Percentiles rank a stretch among this genome's conserved stretches.
These are phyloP conservation scores for Acanthurus leucopareius DNA, from an alignment of 2,797 vertebrate species.

Conservation along the genomic window DNA sequence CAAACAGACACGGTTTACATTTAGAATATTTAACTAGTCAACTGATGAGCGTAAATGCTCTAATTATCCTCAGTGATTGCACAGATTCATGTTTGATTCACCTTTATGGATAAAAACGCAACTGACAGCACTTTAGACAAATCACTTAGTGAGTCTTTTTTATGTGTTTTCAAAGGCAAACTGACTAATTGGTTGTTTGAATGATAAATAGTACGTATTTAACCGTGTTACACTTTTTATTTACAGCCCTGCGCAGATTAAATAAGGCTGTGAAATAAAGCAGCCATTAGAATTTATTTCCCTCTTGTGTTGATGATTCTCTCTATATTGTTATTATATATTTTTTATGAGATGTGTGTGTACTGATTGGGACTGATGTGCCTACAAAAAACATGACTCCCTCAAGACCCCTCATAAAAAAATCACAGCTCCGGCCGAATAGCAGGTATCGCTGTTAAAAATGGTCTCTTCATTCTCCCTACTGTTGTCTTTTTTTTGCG, in stretches of 20 bases:
- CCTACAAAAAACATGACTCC: slow-evolving; percentile 45
- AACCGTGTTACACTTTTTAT: neutral
- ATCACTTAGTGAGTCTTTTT: neutral
- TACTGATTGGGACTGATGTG: slow-evolving; percentile 45
- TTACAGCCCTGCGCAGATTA: slow-evolving; percentile 22
- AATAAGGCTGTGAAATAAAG: slow-evolving; percentile 52
- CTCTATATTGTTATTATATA: slow-evolving; percentile 51
- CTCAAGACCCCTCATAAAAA: slow-evolving; percentile 40
- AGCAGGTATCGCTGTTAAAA: slow-evolving; percentile 16
- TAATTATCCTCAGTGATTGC: slow-evolving; percentile 1
- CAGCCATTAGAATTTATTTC: slow-evolving; percentile 46
- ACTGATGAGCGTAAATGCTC: slow-evolving; percentile 10
- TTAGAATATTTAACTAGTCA: slow-evolving; percentile 11
- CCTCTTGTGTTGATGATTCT: slow-evolving; percentile 42
- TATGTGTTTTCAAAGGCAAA: neutral
- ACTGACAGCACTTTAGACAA: neutral
- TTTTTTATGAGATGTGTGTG: slow-evolving; percentile 45
- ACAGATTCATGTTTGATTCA: neutral
- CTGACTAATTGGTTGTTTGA: slow-evolving; percentile 5
- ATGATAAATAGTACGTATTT: slow-evolving; percentile 19
- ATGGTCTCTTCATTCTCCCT: slow-evolving; percentile 13
- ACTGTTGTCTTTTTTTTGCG: neutral
- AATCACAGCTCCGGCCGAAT: slow-evolving; percentile 24
- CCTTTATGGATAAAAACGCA: neutral
- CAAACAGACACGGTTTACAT: slow-evolving; percentile 43